Evolutionary conservation across 1,140 invertebrate genomes (phyloP).

Genomic region (Oedothorax gibbosus): DNA sequence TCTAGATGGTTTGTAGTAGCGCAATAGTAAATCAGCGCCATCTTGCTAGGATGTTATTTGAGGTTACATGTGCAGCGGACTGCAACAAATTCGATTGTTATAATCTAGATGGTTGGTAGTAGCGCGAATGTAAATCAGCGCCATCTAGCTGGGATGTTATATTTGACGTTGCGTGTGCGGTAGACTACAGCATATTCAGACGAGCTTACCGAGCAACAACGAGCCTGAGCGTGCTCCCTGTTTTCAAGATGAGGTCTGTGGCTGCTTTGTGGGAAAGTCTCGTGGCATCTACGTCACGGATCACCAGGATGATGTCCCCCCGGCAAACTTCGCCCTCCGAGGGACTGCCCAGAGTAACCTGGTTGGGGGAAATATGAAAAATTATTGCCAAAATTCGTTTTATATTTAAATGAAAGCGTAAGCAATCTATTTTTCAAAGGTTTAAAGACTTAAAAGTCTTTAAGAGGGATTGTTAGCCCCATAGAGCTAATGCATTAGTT

Average conservation of each 20-base stretch:
- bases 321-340: slow-evolving; percentile 84
- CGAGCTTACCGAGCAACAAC: slow-evolving; percentile 73
- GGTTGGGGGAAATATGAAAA: slow-evolving; percentile 27
- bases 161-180: no score
- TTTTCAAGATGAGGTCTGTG: slow-evolving; percentile 83
- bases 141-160: no score
- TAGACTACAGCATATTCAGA: background rate
- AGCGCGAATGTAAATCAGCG: no score
- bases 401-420: background rate
- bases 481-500: no score
- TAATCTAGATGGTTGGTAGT: no score
- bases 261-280: slow-evolving; percentile 90
- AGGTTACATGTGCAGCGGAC: no score
- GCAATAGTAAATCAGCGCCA: no score
- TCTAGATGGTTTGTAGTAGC: no score
- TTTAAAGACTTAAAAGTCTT: no score
- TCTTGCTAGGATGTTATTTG: no score
- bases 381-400: background rate
- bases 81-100: no score
- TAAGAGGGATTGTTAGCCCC: no score
- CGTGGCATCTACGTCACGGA: slow-evolving; percentile 86
- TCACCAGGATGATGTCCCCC: slow-evolving; percentile 90
- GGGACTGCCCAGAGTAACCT: slow-evolving; percentile 76
- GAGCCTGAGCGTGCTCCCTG: slow-evolving; percentile 72
- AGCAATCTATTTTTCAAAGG: background rate